These are phyloP conservation scores for Sialia sialis DNA, from an alignment of 2,113 vertebrate genomes.

Conservation along the genomic window DNA sequence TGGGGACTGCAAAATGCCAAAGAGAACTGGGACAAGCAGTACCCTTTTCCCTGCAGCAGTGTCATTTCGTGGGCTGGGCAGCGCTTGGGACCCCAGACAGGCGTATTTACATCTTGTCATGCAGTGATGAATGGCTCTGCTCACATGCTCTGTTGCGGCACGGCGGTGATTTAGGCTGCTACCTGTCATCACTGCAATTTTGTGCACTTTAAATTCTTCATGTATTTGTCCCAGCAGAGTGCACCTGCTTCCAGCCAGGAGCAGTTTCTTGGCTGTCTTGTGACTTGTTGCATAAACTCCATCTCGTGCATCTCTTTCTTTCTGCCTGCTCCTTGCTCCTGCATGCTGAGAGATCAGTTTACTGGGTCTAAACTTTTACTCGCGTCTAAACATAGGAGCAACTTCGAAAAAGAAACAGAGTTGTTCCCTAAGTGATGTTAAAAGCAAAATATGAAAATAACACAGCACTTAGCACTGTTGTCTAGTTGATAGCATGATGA, in stretches of 20 bases:
- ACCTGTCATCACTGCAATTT: conserved; percentile 16
- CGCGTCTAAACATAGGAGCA: background rate
- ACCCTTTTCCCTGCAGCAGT: background rate
- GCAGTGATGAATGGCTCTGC: background rate
- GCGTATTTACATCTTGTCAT: background rate
- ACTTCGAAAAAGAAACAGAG: background rate
- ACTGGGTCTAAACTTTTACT: background rate
- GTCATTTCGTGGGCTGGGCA: background rate
- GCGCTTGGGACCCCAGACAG: background rate
- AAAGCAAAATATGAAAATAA: background rate
- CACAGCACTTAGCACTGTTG: background rate
- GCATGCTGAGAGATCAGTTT: background rate
- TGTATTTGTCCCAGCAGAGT: background rate
- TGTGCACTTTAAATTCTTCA: background rate
- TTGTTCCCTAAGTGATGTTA: background rate
- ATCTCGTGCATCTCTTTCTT: background rate
- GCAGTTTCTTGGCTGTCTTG: background rate
- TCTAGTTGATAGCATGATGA: background rate
- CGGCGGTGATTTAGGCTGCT: background rate
- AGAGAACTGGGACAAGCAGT: background rate
- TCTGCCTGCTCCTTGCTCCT: background rate
- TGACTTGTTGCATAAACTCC: background rate
- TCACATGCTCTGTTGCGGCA: background rate
- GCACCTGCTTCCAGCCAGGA: conserved; percentile 15
- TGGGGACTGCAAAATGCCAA: accelerated